phyloP scores from a whole-genome alignment of 2,888 invertebrate species.

The Stratiomys singularior region DNA sequence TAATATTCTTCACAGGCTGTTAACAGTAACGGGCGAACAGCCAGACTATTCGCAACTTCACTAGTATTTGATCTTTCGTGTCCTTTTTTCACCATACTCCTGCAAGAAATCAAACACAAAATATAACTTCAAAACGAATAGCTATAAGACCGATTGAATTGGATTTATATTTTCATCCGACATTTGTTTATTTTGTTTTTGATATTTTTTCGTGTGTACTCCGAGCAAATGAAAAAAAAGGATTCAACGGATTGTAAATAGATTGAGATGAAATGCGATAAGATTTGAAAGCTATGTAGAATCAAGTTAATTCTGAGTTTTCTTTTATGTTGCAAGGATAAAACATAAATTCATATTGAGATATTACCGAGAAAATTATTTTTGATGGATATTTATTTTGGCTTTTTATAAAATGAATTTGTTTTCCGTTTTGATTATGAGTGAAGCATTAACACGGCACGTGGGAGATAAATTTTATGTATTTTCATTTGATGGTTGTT shows the following conservation, averaged over 20 bases:
- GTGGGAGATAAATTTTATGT: no score
- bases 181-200: background rate
- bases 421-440: no score
- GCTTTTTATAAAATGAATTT: no score
- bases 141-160: slow-evolving; percentile 14
- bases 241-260: slow-evolving; percentile 15
- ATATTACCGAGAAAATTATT: background rate
- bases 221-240: background rate
- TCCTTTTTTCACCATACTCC: no score
- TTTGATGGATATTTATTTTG: no score
- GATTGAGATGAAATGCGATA: slow-evolving; percentile 16
- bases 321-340: background rate
- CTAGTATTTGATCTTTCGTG: background rate
- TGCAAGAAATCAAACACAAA: no score
- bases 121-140: background rate
- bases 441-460: no score
- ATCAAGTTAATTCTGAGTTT: slow-evolving; percentile 10
- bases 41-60: no score
- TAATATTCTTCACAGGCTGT: no score
- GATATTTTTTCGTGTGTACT: background rate
- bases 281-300: slow-evolving; percentile 8
- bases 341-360: slow-evolving; percentile 6
- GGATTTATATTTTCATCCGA: slow-evolving; percentile 15
- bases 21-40: no score
- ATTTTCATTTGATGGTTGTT: no score